A percentile compares a stretch with the other conserved stretches of the same genome.
These are phyloP conservation scores for Thera britannica DNA, from an alignment of 2,888 invertebrate species.

Conservation along the genomic window DNA sequence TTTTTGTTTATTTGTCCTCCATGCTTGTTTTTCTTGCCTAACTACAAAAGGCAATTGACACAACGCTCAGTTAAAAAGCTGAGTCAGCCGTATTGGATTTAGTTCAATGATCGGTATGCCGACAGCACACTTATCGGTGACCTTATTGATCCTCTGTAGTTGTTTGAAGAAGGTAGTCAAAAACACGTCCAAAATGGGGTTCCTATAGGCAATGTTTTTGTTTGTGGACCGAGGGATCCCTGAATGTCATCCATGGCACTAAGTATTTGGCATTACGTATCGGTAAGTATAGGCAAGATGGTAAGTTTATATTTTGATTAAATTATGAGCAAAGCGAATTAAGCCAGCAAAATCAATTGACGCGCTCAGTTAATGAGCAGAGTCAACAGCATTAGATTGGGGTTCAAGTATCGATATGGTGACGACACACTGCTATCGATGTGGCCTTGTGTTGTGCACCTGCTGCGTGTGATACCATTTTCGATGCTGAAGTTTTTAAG, in stretches of 20 bases:
- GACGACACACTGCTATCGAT: conserved; percentile 3
- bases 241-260: no score
- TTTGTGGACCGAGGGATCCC: no score
- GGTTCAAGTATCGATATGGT: conserved; percentile 15
- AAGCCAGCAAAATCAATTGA: not conserved
- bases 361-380: conserved; percentile 3
- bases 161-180: not conserved
- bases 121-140: not conserved
- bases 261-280: no score
- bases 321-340: no score
- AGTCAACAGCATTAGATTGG: conserved; percentile 9
- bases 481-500: not conserved
- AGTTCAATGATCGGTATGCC: conserved; percentile 18
- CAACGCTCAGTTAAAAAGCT: conserved; percentile 2
- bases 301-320: no score
- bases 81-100: conserved; percentile 13
- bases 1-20: not conserved
- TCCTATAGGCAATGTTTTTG: not conserved
- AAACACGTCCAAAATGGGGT: not conserved
- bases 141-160: not conserved
- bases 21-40: not conserved
- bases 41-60: not conserved
- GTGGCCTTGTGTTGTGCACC: conserved; percentile 9
- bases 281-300: no score
- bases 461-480: not conserved